phyloP scores from a whole-genome alignment of 2,888 invertebrate genomes.

The Drosophila borborema region DNA sequence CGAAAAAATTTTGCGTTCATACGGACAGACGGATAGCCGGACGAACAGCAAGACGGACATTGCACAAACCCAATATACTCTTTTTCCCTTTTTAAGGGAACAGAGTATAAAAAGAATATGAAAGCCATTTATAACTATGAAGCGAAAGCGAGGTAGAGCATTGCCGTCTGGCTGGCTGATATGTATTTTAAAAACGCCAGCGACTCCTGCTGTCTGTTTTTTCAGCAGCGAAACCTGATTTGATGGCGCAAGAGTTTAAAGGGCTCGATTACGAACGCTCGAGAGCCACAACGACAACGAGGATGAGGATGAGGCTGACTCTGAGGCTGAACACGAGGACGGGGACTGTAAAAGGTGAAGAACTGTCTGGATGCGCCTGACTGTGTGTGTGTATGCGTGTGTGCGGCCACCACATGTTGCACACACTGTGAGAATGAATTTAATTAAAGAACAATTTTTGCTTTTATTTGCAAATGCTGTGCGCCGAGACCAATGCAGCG shows the following conservation, averaged over 20 bases:
- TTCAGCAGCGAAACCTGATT: conserved; percentile 67
- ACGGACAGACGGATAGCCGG: too few species aligned
- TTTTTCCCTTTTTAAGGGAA: too few species aligned
- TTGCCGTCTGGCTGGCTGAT: conserved; percentile 15
- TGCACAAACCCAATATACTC: too few species aligned
- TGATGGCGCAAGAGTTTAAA: conserved; percentile 77
- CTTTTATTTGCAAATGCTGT: conserved; percentile 56
- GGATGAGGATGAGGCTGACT: conserved; percentile 17
- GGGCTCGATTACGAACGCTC: conserved; percentile 66
- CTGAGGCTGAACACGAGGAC: conserved; percentile 12
- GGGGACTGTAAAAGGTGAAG: conserved; percentile 11
- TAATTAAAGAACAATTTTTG: conserved; percentile 74
- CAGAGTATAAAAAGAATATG: conserved; percentile 58
- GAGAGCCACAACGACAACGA: conserved; percentile 7
- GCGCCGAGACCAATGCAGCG: conserved; percentile 74
- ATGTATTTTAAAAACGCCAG: conserved; percentile 71
- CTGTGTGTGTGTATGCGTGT: not conserved
- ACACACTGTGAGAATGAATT: conserved; percentile 81
- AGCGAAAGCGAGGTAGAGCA: conserved; percentile 22
- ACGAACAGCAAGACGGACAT: too few species aligned
- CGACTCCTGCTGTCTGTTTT: conserved; percentile 70
- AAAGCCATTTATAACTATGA: conserved; percentile 59
- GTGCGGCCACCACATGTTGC: conserved; percentile 73
- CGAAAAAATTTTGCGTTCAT: too few species aligned
- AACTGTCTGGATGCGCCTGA: not conserved